Conservation (phyloP, 2,888 invertebrate species). For the Trichacis sp. region DNA sequence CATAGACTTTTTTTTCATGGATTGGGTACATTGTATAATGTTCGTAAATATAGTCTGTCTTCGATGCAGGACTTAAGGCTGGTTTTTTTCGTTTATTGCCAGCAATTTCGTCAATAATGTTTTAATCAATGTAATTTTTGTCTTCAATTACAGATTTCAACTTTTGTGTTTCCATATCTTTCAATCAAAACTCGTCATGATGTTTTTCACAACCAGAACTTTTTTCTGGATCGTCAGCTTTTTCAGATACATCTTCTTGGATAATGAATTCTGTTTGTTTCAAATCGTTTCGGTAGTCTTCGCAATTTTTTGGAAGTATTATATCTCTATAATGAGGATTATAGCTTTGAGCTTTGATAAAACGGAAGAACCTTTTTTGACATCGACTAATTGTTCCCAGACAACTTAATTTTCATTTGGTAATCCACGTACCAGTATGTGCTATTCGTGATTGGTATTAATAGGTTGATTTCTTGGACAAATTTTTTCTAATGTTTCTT, state of each 20-base stretch:
- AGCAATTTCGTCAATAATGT: no score
- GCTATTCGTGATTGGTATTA: constrained; percentile 52
- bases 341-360: constrained; percentile 50
- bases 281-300: constrained; percentile 20
- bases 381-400: constrained; percentile 53
- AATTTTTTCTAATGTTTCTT: constrained; percentile 56
- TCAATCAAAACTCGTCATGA: no score
- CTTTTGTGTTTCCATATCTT: no score
- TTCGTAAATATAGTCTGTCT: constrained; percentile 20
- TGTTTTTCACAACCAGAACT: no score
- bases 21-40: no score
- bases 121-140: no score
- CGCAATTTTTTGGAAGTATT: constrained; percentile 41
- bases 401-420: constrained; percentile 52
- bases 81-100: no score
- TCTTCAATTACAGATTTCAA: no score
- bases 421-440: constrained; percentile 53
- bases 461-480: constrained; percentile 48
- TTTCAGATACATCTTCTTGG: not conserved
- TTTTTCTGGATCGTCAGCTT: constrained; percentile 13
- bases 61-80: no score
- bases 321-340: constrained; percentile 51
- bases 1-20: no score
- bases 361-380: no score
- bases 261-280: not conserved